These are phyloP conservation scores for Pangasius macronema DNA, from an alignment of 2,797 vertebrate species.

Conservation along the genomic window DNA sequence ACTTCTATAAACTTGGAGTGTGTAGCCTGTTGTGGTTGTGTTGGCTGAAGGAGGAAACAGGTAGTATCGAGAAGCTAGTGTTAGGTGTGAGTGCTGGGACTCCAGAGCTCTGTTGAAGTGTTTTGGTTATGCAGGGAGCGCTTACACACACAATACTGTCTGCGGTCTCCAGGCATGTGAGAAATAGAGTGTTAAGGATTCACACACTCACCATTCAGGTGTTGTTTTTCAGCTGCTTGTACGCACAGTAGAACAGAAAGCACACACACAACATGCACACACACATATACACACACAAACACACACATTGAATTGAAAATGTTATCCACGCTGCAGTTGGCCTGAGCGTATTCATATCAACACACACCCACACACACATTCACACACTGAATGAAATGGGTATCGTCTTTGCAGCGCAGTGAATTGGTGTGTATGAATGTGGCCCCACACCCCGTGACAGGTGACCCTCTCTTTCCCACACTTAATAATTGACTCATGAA, in stretches of 20 bases:
- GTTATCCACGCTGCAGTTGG: background rate
- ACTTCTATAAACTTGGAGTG: background rate
- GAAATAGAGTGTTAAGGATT: constrained; percentile 18
- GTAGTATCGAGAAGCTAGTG: background rate
- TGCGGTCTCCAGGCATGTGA: constrained; percentile 30
- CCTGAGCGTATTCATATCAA: background rate
- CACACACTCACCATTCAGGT: constrained; percentile 11
- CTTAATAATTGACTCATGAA: constrained; percentile 53
- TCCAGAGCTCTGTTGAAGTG: constrained; percentile 31
- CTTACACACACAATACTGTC: constrained; percentile 44
- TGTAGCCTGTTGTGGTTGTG: constrained; percentile 3
- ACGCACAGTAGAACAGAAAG: background rate
- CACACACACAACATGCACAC: background rate
- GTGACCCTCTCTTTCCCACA: constrained; percentile 54
- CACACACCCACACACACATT: constrained; percentile 31
- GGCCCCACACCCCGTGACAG: constrained; percentile 25
- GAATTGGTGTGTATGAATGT: constrained; percentile 21
- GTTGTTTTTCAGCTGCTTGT: constrained; percentile 10
- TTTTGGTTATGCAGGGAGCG: constrained; percentile 42
- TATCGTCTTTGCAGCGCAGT: constrained; percentile 30
- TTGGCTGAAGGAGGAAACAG: constrained; percentile 7
- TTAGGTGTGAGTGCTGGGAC: constrained; percentile 37
- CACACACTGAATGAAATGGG: constrained; percentile 42
- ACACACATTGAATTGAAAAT: background rate
- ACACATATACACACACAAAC: constrained; percentile 12